Base-by-base conservation (phyloP, 2,888 invertebrate species). In the Seladonia tumulorum region DNA sequence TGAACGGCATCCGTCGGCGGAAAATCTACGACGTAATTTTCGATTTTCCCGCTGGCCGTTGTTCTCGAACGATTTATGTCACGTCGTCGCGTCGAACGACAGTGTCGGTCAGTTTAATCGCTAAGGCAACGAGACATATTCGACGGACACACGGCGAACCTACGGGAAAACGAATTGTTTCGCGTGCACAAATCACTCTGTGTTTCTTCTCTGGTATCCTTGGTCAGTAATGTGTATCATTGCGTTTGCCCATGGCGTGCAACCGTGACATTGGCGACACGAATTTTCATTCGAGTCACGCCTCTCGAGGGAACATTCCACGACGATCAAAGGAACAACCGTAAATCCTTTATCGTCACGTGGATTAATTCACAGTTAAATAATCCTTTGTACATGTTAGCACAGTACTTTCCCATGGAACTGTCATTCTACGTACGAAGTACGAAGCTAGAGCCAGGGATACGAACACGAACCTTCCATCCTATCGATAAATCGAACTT, bases 281-380 rank as follows among this genome's bases (percentile, higher is more conserved):
- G 60, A 14, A 81, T 42, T 10, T 66, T 60, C 39, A 73, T 73
- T 53, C 39, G 74, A 74, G 25, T 68, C 49, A 74, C 66, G 63
- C 70, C 57, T 49, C 29, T 22, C 57, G 18, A 18, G 7, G 5
- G 25, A 80, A 49, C 25, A 53, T 57, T 47, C 74, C 18, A 25
- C 25, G 53, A 78, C 74, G 63, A 39, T 76, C 8, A 71, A 57
- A 57, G 70, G 66, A 71, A 18, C 66, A 76, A 77, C 49, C 66
- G 66, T 53, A 14, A 63, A 76, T 83, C 53, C 49, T 80, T 60
- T 25, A 77, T 70, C 76, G 70, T 87, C 87, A 87, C 87, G 87
- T 87, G 87, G 83, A 81, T 79, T 79, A 79, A 83, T 77, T 87
- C 81, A 87, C 77, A 81, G 79, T 66, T 49, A 29, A 77, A 47